Evolutionary conservation across 2,888 invertebrate species (phyloP).

Genomic region (Lymantria dispar): DNA sequence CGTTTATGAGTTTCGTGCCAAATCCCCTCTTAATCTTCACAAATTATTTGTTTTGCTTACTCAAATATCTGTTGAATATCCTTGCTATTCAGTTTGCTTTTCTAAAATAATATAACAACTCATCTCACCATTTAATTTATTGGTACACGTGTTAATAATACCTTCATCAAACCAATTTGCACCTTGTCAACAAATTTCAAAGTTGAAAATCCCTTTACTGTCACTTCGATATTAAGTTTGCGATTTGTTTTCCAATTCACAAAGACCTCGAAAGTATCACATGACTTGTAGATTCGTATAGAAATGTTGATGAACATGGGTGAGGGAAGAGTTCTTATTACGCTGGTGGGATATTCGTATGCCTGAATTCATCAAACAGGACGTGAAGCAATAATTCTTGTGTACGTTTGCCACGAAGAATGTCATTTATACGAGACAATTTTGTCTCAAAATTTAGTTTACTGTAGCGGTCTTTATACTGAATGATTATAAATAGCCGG

Average conservation of each 20-base stretch:
- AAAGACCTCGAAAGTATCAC: slow-evolving; percentile 20
- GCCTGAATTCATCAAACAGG: slow-evolving; percentile 66
- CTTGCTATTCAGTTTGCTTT: slow-evolving; percentile 27
- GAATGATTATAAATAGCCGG: slow-evolving; percentile 44
- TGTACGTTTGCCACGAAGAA: slow-evolving; percentile 55
- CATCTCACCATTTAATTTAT: slow-evolving; percentile 38
- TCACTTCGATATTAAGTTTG: slow-evolving; percentile 22
- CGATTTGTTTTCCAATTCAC: slow-evolving; percentile 25
- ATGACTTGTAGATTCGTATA: slow-evolving; percentile 11
- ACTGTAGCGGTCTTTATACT: slow-evolving; percentile 52
- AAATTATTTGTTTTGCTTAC: slow-evolving; percentile 32
- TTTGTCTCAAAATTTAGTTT: slow-evolving; percentile 63
- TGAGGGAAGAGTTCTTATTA: slow-evolving; percentile 30
- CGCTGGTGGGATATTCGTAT: slow-evolving; percentile 38
- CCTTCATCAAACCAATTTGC: slow-evolving; percentile 9
- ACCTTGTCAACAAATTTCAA: slow-evolving; percentile 11
- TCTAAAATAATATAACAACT: slow-evolving; percentile 42
- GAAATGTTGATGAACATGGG: slow-evolving; percentile 19
- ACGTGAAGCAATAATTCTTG: slow-evolving; percentile 65
- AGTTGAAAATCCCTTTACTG: slow-evolving; percentile 14
- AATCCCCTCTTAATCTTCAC: slow-evolving; percentile 21
- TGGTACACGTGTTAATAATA: slow-evolving; percentile 33
- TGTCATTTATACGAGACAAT: slow-evolving; percentile 68
- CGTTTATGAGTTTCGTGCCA: slow-evolving; percentile 10
- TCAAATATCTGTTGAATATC: slow-evolving; percentile 24